Evolutionary conservation across 2,113 vertebrate genomes (phyloP).

Genomic region (Cervus canadensis): DNA sequence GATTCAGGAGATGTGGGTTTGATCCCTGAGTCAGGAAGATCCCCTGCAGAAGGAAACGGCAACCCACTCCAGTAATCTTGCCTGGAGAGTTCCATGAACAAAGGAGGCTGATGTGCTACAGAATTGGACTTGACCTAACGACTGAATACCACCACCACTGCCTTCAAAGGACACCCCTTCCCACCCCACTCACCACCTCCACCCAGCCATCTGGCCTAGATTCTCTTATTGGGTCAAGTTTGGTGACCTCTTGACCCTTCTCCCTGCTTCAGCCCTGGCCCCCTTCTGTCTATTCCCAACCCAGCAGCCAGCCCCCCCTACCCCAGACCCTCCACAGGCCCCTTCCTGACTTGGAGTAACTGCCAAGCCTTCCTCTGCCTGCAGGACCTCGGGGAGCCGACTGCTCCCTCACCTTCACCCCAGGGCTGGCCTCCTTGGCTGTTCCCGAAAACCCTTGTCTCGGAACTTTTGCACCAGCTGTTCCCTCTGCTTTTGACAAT

Average conservation of each 20-base stretch:
- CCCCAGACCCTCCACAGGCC: neutral
- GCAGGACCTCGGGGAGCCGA: fast-evolving
- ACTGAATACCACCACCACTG: neutral
- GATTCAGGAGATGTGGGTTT: neutral
- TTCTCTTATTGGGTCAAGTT: neutral
- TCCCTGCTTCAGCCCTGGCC: neutral
- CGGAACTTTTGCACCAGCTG: neutral
- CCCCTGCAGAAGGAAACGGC: neutral
- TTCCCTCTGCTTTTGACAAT: neutral
- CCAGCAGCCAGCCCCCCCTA: neutral
- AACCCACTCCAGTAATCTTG: neutral
- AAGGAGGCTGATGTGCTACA: neutral
- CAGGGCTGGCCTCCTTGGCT: neutral
- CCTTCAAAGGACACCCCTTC: neutral
- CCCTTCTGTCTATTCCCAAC: neutral
- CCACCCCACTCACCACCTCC: neutral
- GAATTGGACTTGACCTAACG: neutral
- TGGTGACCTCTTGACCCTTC: neutral
- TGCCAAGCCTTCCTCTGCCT: neutral
- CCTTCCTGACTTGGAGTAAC: neutral
- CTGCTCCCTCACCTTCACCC: neutral
- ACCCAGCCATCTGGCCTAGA: neutral
- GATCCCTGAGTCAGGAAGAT: neutral
- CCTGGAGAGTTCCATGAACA: neutral
- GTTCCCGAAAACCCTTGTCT: neutral